Percentiles rank a stretch among this genome's conserved stretches.
Conservation (phyloP, 2,888 invertebrate genomes). For the Drosophila mulleri region DNA sequence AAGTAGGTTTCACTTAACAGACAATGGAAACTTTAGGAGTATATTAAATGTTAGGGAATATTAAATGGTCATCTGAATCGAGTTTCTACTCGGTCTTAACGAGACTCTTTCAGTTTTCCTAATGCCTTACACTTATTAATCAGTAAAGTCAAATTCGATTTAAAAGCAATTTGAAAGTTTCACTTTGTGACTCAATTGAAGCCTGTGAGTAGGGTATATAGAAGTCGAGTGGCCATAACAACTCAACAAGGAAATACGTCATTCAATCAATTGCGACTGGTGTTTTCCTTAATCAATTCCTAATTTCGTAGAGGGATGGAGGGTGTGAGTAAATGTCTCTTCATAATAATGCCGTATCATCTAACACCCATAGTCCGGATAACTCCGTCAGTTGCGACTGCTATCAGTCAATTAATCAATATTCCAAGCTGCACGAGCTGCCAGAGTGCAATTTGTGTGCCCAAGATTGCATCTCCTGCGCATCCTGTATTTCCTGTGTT, state of each 20-base stretch:
- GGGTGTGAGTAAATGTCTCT: neutral
- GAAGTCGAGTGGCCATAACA: neutral
- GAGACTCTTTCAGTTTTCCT: no score
- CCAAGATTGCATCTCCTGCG: conserved; percentile 19
- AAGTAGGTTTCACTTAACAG: no score
- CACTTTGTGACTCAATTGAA: no score
- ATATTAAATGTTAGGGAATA: no score
- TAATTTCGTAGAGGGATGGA: neutral
- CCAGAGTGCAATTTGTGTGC: conserved; percentile 19
- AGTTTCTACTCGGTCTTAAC: no score
- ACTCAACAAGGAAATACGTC: neutral
- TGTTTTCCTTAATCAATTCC: neutral
- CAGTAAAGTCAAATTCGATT: no score
- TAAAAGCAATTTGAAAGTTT: no score
- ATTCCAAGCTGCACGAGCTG: neutral
- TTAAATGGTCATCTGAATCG: no score
- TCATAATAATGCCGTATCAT: neutral
- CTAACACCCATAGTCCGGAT: neutral
- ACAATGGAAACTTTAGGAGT: no score
- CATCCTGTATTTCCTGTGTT: conserved; percentile 24
- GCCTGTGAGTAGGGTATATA: no score
- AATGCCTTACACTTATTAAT: no score
- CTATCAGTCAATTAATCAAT: conserved; percentile 21
- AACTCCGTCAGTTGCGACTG: neutral
- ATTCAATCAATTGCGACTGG: neutral